phyloP scores from a whole-genome alignment of 53 echinoderm and acorn worm species.

The Paelopatides confundens region DNA sequence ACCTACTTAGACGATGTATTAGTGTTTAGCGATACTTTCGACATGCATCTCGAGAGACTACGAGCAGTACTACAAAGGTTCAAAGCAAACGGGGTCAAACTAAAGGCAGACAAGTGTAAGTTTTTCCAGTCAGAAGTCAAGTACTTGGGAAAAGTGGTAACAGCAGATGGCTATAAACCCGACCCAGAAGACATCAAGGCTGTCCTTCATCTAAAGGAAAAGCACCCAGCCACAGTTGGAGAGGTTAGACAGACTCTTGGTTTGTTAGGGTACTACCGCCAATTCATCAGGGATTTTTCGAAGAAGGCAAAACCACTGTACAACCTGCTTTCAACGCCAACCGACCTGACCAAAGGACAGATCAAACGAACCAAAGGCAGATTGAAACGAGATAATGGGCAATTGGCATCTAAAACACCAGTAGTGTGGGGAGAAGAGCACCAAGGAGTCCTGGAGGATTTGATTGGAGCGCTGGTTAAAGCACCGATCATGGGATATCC shows the following conservation, averaged over 20 bases:
- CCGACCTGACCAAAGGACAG: not conserved
- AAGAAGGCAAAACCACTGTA: constrained; percentile 59
- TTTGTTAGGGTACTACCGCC: constrained; percentile 58
- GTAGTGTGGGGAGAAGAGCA: constrained; percentile 38
- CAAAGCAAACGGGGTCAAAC: constrained; percentile 50
- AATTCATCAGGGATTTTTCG: constrained; percentile 59
- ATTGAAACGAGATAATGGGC: not conserved
- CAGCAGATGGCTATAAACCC: constrained; percentile 47
- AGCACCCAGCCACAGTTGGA: constrained; percentile 49
- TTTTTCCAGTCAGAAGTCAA: too few species aligned
- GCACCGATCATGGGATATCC: too few species aligned
- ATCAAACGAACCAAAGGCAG: too few species aligned
- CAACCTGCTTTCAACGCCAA: constrained; percentile 13
- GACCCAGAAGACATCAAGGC: constrained; percentile 66
- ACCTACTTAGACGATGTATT: too few species aligned
- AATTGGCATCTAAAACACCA: not conserved
- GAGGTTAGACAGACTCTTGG: constrained; percentile 67
- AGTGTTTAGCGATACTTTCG: too few species aligned
- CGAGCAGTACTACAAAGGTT: constrained; percentile 45
- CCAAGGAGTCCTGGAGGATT: constrained; percentile 30
- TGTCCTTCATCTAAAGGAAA: constrained; percentile 38
- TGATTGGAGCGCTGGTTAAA: too few species aligned
- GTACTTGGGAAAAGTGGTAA: constrained; percentile 54
- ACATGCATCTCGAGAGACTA: too few species aligned
- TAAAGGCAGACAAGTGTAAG: too few species aligned